Conservation (phyloP, 1,140 invertebrate species). For the Triops cancriformis region DNA sequence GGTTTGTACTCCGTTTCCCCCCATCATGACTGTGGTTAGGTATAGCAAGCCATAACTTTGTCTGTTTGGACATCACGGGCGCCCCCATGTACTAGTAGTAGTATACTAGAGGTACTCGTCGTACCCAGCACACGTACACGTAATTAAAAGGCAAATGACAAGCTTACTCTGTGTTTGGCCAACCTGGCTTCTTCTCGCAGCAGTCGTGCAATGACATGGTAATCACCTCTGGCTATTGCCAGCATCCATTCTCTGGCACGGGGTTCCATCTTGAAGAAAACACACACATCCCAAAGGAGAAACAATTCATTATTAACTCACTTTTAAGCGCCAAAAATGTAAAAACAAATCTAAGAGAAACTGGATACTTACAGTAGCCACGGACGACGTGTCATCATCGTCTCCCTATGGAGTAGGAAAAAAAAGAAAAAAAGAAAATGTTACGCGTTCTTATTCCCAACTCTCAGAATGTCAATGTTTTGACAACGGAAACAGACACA, state of each 20-base stretch:
- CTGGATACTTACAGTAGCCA: slow-evolving; percentile 45
- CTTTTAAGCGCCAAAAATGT: not conserved
- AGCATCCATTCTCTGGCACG: slow-evolving; percentile 73
- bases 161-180: slow-evolving; percentile 67
- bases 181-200: slow-evolving; percentile 69
- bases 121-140: not conserved
- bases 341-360: slow-evolving; percentile 11
- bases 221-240: slow-evolving; percentile 67
- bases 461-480: not conserved
- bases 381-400: slow-evolving; percentile 32
- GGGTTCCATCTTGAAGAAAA: slow-evolving; percentile 50
- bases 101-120: too few relatives aligned
- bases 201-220: slow-evolving; percentile 69
- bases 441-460: not conserved
- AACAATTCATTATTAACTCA: not conserved
- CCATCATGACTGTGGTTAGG: too few relatives aligned
- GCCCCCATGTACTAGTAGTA: too few relatives aligned
- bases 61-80: too few relatives aligned
- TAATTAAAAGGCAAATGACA: slow-evolving; percentile 5
- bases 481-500: not conserved
- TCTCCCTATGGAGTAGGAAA: slow-evolving; percentile 7
- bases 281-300: not conserved
- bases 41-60: too few relatives aligned
- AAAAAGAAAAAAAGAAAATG: slow-evolving; percentile 19
- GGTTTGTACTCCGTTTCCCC: too few relatives aligned